Evolutionary conservation across 2,797 vertebrate genomes (phyloP).

Genomic region (Tragelaphus eurycerus): DNA sequence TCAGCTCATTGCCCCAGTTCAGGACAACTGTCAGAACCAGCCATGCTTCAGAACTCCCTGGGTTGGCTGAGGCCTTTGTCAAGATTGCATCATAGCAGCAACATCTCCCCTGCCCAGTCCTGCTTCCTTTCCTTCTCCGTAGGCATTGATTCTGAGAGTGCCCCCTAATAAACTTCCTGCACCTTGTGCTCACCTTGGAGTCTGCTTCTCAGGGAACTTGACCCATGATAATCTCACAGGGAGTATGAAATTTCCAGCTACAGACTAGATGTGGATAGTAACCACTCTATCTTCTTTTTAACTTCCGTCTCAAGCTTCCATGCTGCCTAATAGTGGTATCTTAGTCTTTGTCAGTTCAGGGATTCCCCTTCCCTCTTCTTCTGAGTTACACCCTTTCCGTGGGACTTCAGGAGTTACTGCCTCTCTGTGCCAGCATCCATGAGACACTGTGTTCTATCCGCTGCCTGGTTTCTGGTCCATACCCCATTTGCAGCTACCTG

Average conservation of each 20-base stretch:
- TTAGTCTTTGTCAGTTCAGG: neutral
- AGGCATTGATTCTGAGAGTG: neutral
- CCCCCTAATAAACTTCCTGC: neutral
- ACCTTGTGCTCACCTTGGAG: neutral
- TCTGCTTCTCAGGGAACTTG: neutral
- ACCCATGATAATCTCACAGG: rapidly evolving
- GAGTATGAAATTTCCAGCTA: neutral
- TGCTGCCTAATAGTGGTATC: neutral
- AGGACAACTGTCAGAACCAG: neutral
- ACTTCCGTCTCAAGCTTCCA: neutral
- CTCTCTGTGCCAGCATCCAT: neutral
- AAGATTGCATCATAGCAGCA: neutral
- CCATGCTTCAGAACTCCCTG: neutral
- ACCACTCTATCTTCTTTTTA: neutral
- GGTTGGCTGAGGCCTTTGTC: neutral
- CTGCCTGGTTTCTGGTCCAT: neutral
- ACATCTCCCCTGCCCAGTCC: neutral
- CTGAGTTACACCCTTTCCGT: neutral
- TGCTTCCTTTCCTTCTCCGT: neutral
- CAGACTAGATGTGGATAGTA: neutral
- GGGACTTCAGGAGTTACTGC: neutral
- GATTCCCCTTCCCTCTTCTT: neutral
- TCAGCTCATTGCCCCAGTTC: neutral
- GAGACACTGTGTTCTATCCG: neutral
- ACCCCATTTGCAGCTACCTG: neutral